Evolutionary conservation across 2,888 invertebrate species (phyloP).

Genomic region (Helicoverpa assulta): DNA sequence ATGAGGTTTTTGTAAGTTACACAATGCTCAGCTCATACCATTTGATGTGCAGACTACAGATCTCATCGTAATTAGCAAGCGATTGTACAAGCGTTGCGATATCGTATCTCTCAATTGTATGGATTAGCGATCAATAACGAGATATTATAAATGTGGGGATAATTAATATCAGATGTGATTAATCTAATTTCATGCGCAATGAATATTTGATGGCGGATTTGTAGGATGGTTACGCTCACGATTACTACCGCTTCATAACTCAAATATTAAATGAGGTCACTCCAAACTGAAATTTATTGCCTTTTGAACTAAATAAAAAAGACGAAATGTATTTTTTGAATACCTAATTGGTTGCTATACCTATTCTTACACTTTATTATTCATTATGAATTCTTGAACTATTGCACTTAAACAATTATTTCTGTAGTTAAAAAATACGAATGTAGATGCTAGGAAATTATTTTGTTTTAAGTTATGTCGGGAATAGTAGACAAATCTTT

Average conservation of each 20-base stretch:
- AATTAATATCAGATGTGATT: constrained; percentile 27
- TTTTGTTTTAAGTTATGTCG: constrained; percentile 4
- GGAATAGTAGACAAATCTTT: neutral
- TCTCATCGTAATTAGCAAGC: constrained; percentile 25
- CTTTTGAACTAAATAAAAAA: neutral
- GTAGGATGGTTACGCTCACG: neutral
- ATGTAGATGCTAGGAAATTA: constrained; percentile 6
- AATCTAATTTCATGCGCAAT: constrained; percentile 26
- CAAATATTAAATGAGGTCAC: neutral
- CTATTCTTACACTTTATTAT: no score
- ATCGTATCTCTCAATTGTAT: constrained; percentile 13
- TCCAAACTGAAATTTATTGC: neutral
- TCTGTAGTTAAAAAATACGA: constrained; percentile 9
- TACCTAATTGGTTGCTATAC: no score
- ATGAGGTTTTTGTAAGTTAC: constrained; percentile 2
- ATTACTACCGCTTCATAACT: neutral
- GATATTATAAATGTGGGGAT: constrained; percentile 9
- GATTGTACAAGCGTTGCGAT: constrained; percentile 17
- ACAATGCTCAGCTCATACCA: neutral
- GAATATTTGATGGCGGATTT: constrained; percentile 24
- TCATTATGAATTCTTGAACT: constrained; percentile 63
- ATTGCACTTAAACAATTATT: constrained; percentile 70
- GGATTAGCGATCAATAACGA: constrained; percentile 12
- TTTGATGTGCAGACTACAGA: constrained; percentile 3
- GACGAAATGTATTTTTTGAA: no score